phyloP scores from a whole-genome alignment of 2,888 invertebrate species.

The Lycophotia porphyrea region DNA sequence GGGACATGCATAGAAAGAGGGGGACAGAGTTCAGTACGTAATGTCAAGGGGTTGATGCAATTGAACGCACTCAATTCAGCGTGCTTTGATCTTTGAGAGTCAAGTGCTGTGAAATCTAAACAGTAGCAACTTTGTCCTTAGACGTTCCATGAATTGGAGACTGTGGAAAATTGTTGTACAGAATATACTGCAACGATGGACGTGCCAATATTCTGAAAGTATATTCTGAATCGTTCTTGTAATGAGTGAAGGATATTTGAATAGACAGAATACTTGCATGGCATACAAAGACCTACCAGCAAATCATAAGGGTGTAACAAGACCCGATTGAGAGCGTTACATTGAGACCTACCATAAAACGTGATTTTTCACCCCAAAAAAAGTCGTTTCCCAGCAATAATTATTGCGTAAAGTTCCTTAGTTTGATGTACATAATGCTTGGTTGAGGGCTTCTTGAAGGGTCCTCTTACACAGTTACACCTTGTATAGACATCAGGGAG shows the following conservation, averaged over 20 bases:
- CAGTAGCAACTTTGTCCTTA: constrained; percentile 24
- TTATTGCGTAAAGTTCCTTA: too few relatives aligned
- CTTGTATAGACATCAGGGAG: background rate
- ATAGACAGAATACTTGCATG: background rate
- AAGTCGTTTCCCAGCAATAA: too few relatives aligned
- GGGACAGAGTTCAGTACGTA: constrained; percentile 24
- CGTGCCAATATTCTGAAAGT: constrained; percentile 6
- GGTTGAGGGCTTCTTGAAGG: too few relatives aligned
- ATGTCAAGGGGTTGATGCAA: constrained; percentile 54
- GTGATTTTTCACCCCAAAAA: too few relatives aligned
- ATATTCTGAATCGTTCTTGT: background rate
- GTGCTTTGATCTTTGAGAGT: constrained; percentile 54
- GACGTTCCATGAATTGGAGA: background rate
- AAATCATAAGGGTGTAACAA: too few relatives aligned
- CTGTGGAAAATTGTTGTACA: constrained; percentile 31
- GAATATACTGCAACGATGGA: constrained; percentile 15
- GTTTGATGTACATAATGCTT: too few relatives aligned
- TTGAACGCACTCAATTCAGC: constrained; percentile 58
- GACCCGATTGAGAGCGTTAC: too few relatives aligned
- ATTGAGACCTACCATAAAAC: too few relatives aligned
- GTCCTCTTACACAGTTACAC: too few relatives aligned
- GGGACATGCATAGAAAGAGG: constrained; percentile 29
- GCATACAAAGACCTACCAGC: background rate
- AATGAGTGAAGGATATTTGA: background rate
- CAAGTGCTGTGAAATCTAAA: constrained; percentile 43